Conservation (phyloP, 1,140 invertebrate species). For the Ceratina japonica region DNA sequence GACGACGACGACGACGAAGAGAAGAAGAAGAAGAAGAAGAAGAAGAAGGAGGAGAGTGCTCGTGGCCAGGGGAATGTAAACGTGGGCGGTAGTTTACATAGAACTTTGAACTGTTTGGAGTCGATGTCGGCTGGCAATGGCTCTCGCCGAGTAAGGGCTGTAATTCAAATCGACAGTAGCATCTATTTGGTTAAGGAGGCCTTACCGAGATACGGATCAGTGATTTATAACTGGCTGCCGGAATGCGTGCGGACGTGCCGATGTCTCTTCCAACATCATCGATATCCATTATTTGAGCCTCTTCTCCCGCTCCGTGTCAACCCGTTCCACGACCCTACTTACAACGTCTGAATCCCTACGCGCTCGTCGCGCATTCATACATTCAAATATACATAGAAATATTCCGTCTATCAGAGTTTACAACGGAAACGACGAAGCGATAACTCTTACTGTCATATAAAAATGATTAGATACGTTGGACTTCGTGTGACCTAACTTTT, state of each 20-base stretch:
- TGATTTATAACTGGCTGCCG: conserved; percentile 69
- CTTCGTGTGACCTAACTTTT: no score
- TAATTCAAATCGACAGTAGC: conserved; percentile 72
- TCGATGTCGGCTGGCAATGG: conserved; percentile 56
- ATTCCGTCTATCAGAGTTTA: no score
- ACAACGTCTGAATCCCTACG: no score
- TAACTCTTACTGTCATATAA: no score
- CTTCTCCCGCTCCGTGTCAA: conserved; percentile 15
- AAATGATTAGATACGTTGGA: no score
- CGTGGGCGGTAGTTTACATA: conserved; percentile 69
- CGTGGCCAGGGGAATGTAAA: conserved; percentile 53
- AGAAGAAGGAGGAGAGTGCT: background rate
- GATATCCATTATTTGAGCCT: conserved; percentile 61
- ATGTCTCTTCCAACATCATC: conserved; percentile 62
- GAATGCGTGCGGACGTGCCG: conserved; percentile 67
- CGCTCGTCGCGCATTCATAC: no score
- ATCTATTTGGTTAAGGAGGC: conserved; percentile 65
- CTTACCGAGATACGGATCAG: conserved; percentile 65
- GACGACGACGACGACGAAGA: no score
- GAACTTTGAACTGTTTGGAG: conserved; percentile 65
- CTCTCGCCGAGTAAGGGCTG: conserved; percentile 55
- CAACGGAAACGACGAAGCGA: no score
- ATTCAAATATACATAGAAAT: no score
- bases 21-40: background rate
- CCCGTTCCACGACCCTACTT: no score